Percentiles rank a stretch among this genome's conserved stretches.
Conservation (phyloP, 2,113 vertebrate genomes). For the Pseudonaja textilis region DNA sequence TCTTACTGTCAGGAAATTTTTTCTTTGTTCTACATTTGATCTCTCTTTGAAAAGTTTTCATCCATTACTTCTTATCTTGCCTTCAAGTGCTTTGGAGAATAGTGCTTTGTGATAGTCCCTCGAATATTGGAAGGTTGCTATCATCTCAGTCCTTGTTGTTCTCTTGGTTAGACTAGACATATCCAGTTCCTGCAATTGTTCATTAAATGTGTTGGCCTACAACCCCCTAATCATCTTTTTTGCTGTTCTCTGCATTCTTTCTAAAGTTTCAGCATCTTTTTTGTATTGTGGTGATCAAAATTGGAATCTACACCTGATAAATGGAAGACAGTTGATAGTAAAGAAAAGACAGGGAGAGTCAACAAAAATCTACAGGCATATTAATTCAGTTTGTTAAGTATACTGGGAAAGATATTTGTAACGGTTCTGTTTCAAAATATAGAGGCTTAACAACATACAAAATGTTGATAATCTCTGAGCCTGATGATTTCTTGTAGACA, state of each 20-base stretch:
- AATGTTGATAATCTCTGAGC: not conserved
- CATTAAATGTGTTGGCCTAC: not conserved
- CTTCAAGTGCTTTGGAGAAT: not conserved
- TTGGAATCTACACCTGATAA: not conserved
- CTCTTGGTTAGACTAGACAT: not conserved
- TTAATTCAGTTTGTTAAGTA: not conserved
- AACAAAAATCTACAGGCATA: not conserved
- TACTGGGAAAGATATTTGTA: not conserved
- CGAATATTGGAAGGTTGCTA: not conserved
- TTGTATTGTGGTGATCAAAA: too few species aligned
- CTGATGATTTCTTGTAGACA: not conserved
- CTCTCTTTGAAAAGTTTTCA: not conserved
- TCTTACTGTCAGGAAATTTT: too few species aligned
- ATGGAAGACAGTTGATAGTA: not conserved
- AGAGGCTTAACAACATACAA: not conserved
- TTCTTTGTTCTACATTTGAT: too few species aligned
- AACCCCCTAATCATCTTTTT: not conserved
- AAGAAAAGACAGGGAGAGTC: not conserved
- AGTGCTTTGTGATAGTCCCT: not conserved
- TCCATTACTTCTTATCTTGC: not conserved
- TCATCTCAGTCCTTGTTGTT: not conserved
- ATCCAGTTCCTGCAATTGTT: not conserved
- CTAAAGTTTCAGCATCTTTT: not conserved
- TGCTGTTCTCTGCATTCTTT: not conserved
- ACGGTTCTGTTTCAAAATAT: not conserved